Percentiles rank a stretch among this genome's conserved stretches.
phyloP scores from a whole-genome alignment of 2,113 vertebrate species.

The Hydrochoerus hydrochaeris region DNA sequence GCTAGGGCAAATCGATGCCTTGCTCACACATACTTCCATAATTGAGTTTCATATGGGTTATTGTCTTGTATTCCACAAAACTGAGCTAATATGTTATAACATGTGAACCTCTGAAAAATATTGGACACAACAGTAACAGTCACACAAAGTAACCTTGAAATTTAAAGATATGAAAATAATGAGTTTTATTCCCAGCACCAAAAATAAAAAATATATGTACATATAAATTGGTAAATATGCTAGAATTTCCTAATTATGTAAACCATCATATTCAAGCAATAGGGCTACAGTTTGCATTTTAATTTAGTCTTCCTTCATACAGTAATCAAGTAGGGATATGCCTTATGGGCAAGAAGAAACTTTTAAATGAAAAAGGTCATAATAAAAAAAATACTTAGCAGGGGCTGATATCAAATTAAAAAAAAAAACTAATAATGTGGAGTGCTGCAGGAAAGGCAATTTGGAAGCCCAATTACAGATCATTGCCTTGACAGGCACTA shows the following conservation, averaged over 20 bases:
- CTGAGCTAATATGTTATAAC: neutral
- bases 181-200: too few relatives aligned
- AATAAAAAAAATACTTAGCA: neutral
- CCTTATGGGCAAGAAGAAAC: neutral
- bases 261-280: neutral
- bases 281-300: constrained; percentile 13
- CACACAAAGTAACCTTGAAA: neutral
- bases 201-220: too few relatives aligned
- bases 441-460: neutral
- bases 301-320: constrained; percentile 37
- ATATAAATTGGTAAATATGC: neutral
- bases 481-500: neutral
- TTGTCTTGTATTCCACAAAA: neutral
- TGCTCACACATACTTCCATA: neutral
- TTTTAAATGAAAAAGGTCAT: neutral
- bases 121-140: neutral
- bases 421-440: neutral
- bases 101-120: neutral
- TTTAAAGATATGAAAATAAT: neutral
- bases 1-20: neutral
- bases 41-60: neutral
- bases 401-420: neutral
- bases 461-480: neutral
- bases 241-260: constrained; percentile 43
- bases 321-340: constrained; percentile 19